A percentile compares a stretch with the other conserved stretches of the same genome.
Conservation (phyloP, 2,888 invertebrate species). For the Phortica magna region DNA sequence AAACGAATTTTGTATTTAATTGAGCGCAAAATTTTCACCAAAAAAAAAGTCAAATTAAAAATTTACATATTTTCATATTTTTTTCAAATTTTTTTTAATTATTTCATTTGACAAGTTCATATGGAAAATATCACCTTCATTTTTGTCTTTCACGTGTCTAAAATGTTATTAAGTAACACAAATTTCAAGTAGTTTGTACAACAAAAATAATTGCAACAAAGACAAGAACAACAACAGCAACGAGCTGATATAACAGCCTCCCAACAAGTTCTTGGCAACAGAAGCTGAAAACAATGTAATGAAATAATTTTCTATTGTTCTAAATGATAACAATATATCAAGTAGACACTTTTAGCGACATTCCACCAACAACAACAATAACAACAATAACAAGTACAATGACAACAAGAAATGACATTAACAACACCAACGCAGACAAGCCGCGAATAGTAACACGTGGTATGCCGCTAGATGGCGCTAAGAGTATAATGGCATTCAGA, state of each 20-base stretch:
- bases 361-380: constrained; percentile 41
- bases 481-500: neutral
- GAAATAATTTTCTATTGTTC: constrained; percentile 74
- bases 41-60: neutral
- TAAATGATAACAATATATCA: constrained; percentile 77
- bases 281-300: constrained; percentile 69
- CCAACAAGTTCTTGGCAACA: constrained; percentile 7
- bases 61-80: neutral
- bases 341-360: constrained; percentile 63
- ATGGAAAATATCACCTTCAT: neutral
- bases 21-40: neutral
- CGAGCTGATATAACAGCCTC: neutral
- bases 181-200: neutral
- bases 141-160: too few relatives aligned
- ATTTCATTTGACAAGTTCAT: too few relatives aligned
- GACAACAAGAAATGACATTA: constrained; percentile 55
- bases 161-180: neutral
- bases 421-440: constrained; percentile 50
- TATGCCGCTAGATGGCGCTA: neutral
- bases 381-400: constrained; percentile 33
- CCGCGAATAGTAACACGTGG: constrained; percentile 29
- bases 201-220: neutral
- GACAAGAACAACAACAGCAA: neutral
- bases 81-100: neutral
- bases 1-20: neutral